Evolutionary conservation across 2,113 vertebrate genomes (phyloP), one percentile per base, ranked within the genome.

Genomic region (Ciconia stormi): DNA sequence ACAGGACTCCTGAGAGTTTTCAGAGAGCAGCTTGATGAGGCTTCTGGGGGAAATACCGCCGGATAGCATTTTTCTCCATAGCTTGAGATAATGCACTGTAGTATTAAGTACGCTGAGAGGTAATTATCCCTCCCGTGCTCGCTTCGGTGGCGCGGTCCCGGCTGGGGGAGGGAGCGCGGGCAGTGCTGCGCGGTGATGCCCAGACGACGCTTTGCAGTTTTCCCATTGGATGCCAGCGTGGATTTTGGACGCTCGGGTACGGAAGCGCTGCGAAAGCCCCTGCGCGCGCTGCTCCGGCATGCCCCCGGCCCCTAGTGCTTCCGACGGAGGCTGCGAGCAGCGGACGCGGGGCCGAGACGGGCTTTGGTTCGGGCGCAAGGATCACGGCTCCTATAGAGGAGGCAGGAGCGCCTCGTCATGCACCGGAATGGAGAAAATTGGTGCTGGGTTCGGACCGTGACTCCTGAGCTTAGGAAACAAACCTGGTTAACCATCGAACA

Each of bases 21-120:
- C 95, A 47, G 78, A 96, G 97, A 95, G 95, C 97, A 93, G 94
- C 97, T 98, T 96, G 69, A 97, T 21, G 96, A 97, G 98, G 97
- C 98, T 98, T 98, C 78, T 59, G 96, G 97, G 97, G 96, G 87
- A 98, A 97, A 97, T 97, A 89, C 93, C 66, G 90, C 97, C 13
- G 36, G 97, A 95, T 95, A 70, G 32, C 96, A 55, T 93, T 97
- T 97, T 95, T 96, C 97, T 97, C 97, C 93, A 7, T 97, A 97
- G 97, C 97, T 96, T 46, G 97, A 87, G 97, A 97, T 97, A 98
- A 98, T 90, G 97, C 93, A 87, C 96, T 97, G 83, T 77, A 87
- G 97, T 97, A 96, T 97, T 98, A 98, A 98, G 97, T 97, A 97
- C 22, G 93, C 97, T 97, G 97, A 97, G 97, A 96, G 96, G 95